These are phyloP conservation scores for Marronus borbonicus DNA, from an alignment of 2,888 invertebrate genomes.

Conservation along the genomic window DNA sequence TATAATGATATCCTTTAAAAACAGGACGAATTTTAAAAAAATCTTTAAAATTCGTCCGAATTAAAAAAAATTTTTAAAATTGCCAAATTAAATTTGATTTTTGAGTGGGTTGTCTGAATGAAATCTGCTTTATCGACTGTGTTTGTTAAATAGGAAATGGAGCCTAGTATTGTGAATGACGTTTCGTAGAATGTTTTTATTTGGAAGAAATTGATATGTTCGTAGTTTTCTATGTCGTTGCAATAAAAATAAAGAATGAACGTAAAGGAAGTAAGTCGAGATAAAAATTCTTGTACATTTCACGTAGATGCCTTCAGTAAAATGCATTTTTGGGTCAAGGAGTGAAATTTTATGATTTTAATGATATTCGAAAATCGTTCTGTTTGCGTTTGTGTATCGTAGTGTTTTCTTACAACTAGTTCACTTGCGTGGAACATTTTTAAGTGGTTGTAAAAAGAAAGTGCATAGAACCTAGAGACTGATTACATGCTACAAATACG, in stretches of 20 bases:
- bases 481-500: neutral
- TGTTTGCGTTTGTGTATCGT: constrained; percentile 49
- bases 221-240: constrained; percentile 40
- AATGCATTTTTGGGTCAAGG: constrained; percentile 49
- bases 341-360: constrained; percentile 54
- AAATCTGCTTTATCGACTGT: constrained; percentile 29
- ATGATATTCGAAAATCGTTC: constrained; percentile 51
- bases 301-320: constrained; percentile 15
- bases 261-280: constrained; percentile 41
- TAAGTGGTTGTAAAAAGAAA: constrained; percentile 31
- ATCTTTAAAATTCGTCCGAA: too few relatives aligned
- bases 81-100: neutral
- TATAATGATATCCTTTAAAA: too few relatives aligned
- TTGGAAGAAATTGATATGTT: constrained; percentile 42
- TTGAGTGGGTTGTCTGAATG: neutral
- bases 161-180: constrained; percentile 38
- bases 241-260: constrained; percentile 35
- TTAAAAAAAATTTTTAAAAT: too few relatives aligned
- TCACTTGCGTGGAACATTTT: constrained; percentile 33
- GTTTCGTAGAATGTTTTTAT: constrained; percentile 47
- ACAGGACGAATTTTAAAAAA: too few relatives aligned
- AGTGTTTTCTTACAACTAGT: constrained; percentile 39
- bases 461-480: constrained; percentile 20
- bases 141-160: constrained; percentile 46
- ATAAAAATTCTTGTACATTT: constrained; percentile 11